Evolutionary conservation across 2,113 vertebrate genomes (phyloP), one percentile per base, ranked within the genome.

Genomic region (Rostratula benghalensis): DNA sequence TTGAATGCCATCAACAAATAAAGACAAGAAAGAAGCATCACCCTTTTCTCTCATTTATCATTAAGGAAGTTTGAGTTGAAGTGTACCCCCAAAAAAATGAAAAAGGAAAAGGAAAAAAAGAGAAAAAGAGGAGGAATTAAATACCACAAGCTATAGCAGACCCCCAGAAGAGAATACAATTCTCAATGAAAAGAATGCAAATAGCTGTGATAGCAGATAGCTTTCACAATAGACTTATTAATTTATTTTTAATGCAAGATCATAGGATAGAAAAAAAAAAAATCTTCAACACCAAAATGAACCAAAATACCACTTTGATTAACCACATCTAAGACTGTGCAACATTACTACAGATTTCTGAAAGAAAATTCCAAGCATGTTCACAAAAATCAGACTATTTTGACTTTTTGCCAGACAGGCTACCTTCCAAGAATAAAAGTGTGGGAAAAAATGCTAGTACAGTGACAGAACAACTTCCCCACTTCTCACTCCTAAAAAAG

Each of bases 401-500:
- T 95, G 95, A 87, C 82, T 92, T 96, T 95, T 96, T 96, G 92
- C 92, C 95, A 96, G 85, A 95, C 65, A 95, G 92, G 92, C 94
- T 95, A 95, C 83, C 77, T 95, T 97, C 96, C 96, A 96, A 97
- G 89, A 96, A 93, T 41, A 93, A 91, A 96, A 95, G 86, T 95
- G 87, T 95, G 94, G 94, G 94, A 79, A 95, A 96, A 97, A 95
- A 89, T 60, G 69, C 57, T 84, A 78, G 61, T 76, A 56, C 61
- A 76, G 77, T 87, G 87, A 92, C 77, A 94, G 89, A 94, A 92
- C 33, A 87, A 91, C 81, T 87, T 89, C 69, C 57, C 61, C 50
- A 89, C 35, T 95, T 95, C 77, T 95, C 91, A 91, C 39, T 94
- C 69, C 61, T 71, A 48, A 89, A 91, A 91, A 89, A 63, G 74